These are phyloP conservation scores for Melanotaenia nigrans DNA, from an alignment of 2,797 vertebrate species.

Conservation along the genomic window DNA sequence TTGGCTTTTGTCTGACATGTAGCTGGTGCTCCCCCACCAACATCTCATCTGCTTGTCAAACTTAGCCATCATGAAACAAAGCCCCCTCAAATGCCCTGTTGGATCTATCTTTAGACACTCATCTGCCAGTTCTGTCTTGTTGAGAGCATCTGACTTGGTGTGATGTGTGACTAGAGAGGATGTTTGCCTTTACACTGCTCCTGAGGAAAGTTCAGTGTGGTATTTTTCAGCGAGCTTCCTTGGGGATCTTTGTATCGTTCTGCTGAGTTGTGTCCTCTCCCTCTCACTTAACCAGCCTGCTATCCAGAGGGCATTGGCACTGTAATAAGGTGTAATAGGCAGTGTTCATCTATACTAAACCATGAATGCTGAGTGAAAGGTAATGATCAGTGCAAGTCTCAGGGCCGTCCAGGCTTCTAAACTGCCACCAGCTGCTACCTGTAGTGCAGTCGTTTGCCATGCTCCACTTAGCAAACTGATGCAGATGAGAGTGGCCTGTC, in stretches of 20 bases:
- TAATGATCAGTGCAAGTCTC: slow-evolving; percentile 71
- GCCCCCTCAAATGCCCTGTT: slow-evolving; percentile 61
- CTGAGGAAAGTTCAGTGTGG: slow-evolving; percentile 31
- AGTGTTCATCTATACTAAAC: slow-evolving; percentile 56
- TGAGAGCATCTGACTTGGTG: slow-evolving; percentile 76
- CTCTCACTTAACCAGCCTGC: slow-evolving; percentile 12
- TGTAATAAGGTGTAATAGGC: slow-evolving; percentile 52
- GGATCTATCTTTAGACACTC: slow-evolving; percentile 79
- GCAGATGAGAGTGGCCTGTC: slow-evolving; percentile 57
- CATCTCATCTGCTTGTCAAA: slow-evolving; percentile 74
- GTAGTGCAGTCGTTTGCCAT: slow-evolving; percentile 61
- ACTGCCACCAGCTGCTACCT: slow-evolving; percentile 75
- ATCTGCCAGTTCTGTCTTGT: slow-evolving; percentile 73
- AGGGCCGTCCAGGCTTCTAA: slow-evolving; percentile 51
- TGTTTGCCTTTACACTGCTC: slow-evolving; percentile 64
- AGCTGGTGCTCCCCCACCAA: slow-evolving; percentile 54
- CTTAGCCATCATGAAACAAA: slow-evolving; percentile 73
- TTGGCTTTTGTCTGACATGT: slow-evolving; percentile 46
- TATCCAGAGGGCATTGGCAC: slow-evolving; percentile 38
- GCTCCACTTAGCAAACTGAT: slow-evolving; percentile 78
- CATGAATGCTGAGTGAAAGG: slow-evolving; percentile 73
- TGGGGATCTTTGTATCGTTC: slow-evolving; percentile 21
- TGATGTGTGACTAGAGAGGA: slow-evolving; percentile 74
- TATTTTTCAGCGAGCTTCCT: slow-evolving; percentile 14
- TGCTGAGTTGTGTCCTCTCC: slow-evolving; percentile 28